Evolutionary conservation across 2,888 invertebrate species (phyloP).

Genomic region (Temnothorax rugatulus): DNA sequence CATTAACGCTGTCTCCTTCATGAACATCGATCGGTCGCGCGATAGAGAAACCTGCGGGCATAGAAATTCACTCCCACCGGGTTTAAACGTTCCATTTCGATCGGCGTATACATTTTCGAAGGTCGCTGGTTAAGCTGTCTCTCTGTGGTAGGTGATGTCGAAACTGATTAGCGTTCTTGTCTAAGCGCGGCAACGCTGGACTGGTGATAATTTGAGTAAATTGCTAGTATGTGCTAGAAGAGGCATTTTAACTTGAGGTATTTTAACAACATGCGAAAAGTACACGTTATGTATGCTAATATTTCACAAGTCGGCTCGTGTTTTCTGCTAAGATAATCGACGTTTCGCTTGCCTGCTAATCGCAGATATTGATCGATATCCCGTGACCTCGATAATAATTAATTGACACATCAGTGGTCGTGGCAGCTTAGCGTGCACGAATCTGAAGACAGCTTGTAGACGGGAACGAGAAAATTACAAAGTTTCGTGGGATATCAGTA

Average conservation of each 20-base stretch:
- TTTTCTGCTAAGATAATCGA: not conserved
- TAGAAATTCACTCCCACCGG: constrained; percentile 35
- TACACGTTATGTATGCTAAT: constrained; percentile 10
- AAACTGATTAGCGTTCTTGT: constrained; percentile 38
- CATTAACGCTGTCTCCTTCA: constrained; percentile 61
- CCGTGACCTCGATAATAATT: not conserved
- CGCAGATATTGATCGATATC: constrained; percentile 3
- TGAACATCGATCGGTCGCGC: constrained; percentile 49
- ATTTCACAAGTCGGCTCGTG: not conserved
- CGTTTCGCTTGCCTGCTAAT: not conserved
- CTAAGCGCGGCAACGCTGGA: not conserved
- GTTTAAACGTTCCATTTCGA: constrained; percentile 33
- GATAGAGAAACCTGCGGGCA: not conserved
- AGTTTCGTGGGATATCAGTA: constrained; percentile 68
- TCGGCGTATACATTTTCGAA: constrained; percentile 20
- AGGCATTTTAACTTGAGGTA: not conserved
- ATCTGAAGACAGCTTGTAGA: constrained; percentile 39
- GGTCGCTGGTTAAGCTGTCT: constrained; percentile 27
- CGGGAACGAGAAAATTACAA: constrained; percentile 71
- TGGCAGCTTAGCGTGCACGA: constrained; percentile 44
- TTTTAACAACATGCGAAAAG: not conserved
- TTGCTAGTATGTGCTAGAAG: not conserved
- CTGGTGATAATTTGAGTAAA: constrained; percentile 12
- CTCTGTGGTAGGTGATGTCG: constrained; percentile 38
- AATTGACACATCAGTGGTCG: constrained; percentile 13